Percentiles rank a stretch among this genome's conserved stretches.
Conservation (phyloP, 2,888 invertebrate species). For the Aphodius granarius region DNA sequence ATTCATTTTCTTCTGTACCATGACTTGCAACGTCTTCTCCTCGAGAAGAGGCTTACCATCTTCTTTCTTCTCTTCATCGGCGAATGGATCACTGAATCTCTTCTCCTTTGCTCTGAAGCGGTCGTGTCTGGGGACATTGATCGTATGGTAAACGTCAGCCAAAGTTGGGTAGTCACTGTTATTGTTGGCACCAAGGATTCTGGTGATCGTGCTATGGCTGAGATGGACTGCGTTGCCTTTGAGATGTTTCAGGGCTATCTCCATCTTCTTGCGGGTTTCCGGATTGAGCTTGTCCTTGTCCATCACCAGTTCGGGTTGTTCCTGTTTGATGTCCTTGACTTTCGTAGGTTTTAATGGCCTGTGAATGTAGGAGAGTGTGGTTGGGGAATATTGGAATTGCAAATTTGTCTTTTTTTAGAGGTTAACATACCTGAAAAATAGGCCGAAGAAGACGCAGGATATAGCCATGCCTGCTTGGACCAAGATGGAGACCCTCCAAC, state of each 20-base stretch:
- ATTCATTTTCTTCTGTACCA: conserved; percentile 29
- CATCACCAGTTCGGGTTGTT: conserved; percentile 53
- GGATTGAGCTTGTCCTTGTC: conserved; percentile 45
- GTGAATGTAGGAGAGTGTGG: conserved; percentile 54
- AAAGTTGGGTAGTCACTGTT: conserved; percentile 72
- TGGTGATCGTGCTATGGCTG: conserved; percentile 45
- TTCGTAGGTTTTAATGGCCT: conserved; percentile 80
- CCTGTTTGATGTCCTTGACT: conserved; percentile 56
- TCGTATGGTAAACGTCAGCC: conserved; percentile 61
- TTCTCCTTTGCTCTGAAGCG: conserved; percentile 38
- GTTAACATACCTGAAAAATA: conserved; percentile 62
- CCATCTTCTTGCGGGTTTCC: conserved; percentile 47
- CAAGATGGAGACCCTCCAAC: conserved; percentile 78
- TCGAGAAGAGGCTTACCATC: conserved; percentile 29
- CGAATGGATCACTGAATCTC: conserved; percentile 47
- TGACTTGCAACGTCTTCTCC: conserved; percentile 34
- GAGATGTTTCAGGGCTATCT: conserved; percentile 45
- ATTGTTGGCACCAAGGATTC: conserved; percentile 46
- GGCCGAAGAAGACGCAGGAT: conserved; percentile 74
- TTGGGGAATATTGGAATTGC: background rate
- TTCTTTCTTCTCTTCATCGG: conserved; percentile 39
- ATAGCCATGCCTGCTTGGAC: conserved; percentile 76
- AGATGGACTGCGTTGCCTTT: conserved; percentile 40
- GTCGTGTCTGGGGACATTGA: conserved; percentile 42
- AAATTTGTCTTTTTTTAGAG: no score